Percentiles rank a stretch among this genome's conserved stretches.
Conservation (phyloP, 2,113 vertebrate species). For the Isurus oxyrinchus region DNA sequence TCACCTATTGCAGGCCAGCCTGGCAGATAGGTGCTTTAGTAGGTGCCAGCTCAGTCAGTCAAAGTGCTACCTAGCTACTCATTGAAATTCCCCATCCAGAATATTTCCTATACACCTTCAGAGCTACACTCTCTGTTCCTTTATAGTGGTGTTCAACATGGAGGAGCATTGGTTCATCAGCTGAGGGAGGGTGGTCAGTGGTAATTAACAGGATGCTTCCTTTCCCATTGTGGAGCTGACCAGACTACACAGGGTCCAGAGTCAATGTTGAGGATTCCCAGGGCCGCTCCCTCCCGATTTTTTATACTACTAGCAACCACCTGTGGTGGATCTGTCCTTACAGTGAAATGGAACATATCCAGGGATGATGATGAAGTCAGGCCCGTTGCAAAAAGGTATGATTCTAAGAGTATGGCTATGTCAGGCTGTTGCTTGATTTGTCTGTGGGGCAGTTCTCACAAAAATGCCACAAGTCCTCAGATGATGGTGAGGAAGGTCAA, state of each 20-base stretch:
- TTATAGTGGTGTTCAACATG: not conserved
- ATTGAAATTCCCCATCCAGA: not conserved
- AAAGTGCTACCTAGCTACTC: not conserved
- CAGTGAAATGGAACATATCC: not conserved
- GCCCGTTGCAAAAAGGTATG: not conserved
- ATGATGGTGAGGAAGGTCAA: no score
- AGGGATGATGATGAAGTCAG: not conserved
- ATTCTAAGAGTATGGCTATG: not conserved
- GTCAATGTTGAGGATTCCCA: no score
- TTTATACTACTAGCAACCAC: not conserved
- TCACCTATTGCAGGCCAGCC: not conserved
- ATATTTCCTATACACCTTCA: not conserved
- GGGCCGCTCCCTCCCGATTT: not conserved
- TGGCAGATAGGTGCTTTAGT: not conserved
- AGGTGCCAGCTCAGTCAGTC: not conserved
- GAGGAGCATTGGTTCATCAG: not conserved
- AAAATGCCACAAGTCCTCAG: no score
- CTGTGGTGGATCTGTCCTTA: not conserved
- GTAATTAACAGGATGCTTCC: no score
- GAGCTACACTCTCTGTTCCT: not conserved
- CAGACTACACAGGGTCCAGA: no score
- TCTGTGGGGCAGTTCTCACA: no score
- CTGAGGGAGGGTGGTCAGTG: not conserved
- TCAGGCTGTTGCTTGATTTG: not conserved
- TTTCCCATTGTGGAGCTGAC: no score